Evolutionary conservation across 2,113 vertebrate genomes (phyloP).

Genomic region (Crypturellus undulatus): DNA sequence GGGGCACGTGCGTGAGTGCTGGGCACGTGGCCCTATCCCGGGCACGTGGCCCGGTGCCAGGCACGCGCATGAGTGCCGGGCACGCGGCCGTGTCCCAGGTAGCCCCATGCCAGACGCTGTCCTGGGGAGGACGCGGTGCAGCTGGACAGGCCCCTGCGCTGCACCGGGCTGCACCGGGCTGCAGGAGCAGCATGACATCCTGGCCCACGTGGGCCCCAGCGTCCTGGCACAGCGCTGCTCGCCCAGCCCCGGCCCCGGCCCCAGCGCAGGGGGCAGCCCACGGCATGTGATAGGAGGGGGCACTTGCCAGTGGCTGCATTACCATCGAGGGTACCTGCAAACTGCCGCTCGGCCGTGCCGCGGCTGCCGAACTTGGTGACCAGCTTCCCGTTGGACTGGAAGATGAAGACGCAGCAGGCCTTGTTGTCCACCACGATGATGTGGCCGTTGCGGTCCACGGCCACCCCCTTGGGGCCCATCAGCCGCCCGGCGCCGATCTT

Average conservation of each 20-base stretch:
- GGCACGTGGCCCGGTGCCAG: no score
- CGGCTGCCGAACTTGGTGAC: constrained; percentile 93
- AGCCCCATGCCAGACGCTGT: no score
- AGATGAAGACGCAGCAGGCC: constrained; percentile 97
- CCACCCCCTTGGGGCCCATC: constrained; percentile 96
- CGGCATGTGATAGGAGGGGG: not conserved
- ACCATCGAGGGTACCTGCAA: constrained; percentile 83
- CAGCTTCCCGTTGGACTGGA: constrained; percentile 95
- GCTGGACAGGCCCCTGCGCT: no score
- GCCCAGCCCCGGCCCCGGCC: not conserved
- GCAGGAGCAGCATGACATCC: no score
- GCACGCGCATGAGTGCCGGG: no score
- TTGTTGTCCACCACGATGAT: constrained; percentile 98
- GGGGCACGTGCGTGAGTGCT: no score
- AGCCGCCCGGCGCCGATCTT: constrained; percentile 94
- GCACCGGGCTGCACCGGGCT: no score
- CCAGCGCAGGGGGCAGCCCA: no score
- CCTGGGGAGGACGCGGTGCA: no score
- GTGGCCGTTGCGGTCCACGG: constrained; percentile 93
- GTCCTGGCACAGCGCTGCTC: rapidly evolving
- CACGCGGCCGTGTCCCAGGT: no score
- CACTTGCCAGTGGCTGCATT: not conserved
- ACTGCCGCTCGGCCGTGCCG: constrained; percentile 91
- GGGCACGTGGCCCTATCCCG: no score
- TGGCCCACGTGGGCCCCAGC: not conserved